These are phyloP conservation scores for Campaea margaritaria DNA, from an alignment of 2,888 invertebrate species.

Conservation along the genomic window DNA sequence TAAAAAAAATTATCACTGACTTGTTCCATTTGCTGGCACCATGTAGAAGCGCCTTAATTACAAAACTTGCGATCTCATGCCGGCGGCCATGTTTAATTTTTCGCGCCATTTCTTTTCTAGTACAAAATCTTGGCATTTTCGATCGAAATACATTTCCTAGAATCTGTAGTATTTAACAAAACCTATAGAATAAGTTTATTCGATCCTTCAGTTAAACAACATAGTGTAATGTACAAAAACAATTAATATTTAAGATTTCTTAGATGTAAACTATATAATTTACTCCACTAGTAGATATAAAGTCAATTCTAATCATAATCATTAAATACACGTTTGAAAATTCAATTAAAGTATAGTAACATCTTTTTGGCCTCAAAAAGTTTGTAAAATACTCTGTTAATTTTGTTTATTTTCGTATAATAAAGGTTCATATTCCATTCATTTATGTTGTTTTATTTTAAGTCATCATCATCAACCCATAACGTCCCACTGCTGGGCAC, in stretches of 20 bases:
- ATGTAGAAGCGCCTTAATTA: neutral
- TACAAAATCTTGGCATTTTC: neutral
- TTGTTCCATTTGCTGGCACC: slow-evolving; percentile 4
- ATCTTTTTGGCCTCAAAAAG: slow-evolving; percentile 28
- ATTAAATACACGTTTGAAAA: neutral
- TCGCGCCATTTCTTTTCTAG: slow-evolving; percentile 13
- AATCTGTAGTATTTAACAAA: neutral
- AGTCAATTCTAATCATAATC: slow-evolving; percentile 15
- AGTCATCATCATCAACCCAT: no score
- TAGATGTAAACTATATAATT: neutral
- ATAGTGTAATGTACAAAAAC: slow-evolving; percentile 7
- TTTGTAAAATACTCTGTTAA: slow-evolving; percentile 20
- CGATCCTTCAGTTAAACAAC: neutral
- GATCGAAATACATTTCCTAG: no score
- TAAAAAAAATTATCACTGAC: neutral
- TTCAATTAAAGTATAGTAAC: slow-evolving; percentile 1
- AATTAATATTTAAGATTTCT: slow-evolving; percentile 4
- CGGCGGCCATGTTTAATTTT: slow-evolving; percentile 18
- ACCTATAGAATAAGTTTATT: neutral
- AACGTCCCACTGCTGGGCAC: no score
- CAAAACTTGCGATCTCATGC: neutral
- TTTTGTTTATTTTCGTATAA: slow-evolving; percentile 45
- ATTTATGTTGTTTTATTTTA: slow-evolving; percentile 42
- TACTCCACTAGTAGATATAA: slow-evolving; percentile 25
- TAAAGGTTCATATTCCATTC: slow-evolving; percentile 47